phyloP scores from a whole-genome alignment of 1,140 invertebrate species.

The Diuraphis noxia region DNA sequence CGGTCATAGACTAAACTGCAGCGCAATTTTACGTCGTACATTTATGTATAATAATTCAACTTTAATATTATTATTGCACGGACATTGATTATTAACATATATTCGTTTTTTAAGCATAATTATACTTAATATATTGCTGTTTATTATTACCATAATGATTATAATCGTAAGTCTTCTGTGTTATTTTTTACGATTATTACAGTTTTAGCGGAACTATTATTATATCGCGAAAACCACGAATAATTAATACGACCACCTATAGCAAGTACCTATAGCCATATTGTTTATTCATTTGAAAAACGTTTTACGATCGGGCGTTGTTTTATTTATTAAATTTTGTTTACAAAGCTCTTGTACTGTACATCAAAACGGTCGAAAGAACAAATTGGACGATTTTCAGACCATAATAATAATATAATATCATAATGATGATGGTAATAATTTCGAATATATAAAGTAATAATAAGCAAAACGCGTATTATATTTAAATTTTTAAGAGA shows the following conservation, averaged over 20 bases:
- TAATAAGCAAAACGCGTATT: neutral
- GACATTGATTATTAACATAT: no score
- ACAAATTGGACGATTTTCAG: neutral
- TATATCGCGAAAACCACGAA: neutral
- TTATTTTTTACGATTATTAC: neutral
- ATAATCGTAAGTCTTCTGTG: neutral
- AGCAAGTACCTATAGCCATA: neutral
- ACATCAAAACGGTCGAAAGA: neutral
- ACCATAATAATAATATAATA: no score
- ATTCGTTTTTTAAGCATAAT: no score
- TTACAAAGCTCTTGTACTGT: neutral
- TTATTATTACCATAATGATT: neutral
- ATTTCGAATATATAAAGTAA: neutral
- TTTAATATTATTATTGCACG: no score
- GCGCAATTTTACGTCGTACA: no score
- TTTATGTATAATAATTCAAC: no score
- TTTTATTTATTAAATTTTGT: neutral
- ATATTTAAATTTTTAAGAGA: neutral
- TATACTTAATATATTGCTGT: no score
- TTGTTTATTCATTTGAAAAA: neutral
- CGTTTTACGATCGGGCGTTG: neutral
- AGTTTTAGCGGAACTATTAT: neutral
- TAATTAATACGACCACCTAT: neutral
- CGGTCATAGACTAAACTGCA: neutral
- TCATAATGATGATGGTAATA: neutral